Percentiles rank a stretch among this genome's conserved stretches.
Conservation (phyloP, 1,140 invertebrate genomes). For the Samia ricini region DNA sequence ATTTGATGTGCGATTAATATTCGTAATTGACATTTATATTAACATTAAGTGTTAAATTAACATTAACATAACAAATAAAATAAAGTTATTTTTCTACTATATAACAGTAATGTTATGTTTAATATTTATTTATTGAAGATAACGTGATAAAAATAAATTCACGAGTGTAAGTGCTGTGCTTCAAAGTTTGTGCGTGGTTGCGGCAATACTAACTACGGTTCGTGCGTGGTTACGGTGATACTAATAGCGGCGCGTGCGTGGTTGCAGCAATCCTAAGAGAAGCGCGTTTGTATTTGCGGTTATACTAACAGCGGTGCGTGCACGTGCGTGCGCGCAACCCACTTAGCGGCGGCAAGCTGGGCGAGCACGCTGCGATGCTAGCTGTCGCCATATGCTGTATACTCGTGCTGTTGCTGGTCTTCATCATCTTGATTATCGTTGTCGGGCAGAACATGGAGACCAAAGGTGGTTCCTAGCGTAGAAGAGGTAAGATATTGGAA, state of each 20-base stretch:
- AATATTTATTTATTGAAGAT: too few species aligned
- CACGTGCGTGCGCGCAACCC: constrained; percentile 51
- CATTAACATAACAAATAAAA: too few species aligned
- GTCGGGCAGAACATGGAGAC: constrained; percentile 84
- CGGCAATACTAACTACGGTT: too few species aligned
- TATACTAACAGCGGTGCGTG: constrained; percentile 44
- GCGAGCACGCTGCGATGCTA: constrained; percentile 82
- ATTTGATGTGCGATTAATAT: not conserved
- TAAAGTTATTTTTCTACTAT: too few species aligned
- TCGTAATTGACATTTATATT: too few species aligned
- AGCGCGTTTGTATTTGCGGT: constrained; percentile 49
- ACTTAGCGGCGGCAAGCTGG: constrained; percentile 65
- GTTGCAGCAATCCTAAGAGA: constrained; percentile 32
- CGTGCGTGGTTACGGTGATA: too few species aligned
- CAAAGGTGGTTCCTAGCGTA: constrained; percentile 76
- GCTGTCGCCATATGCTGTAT: constrained; percentile 89
- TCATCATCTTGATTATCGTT: constrained; percentile 88
- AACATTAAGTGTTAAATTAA: too few species aligned
- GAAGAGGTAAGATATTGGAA: constrained; percentile 35
- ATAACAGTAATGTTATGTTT: too few species aligned
- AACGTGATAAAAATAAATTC: too few species aligned
- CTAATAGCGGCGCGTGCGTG: too few species aligned
- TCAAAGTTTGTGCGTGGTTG: too few species aligned
- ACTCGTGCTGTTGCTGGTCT: constrained; percentile 85
- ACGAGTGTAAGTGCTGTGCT: too few species aligned